Conservation (phyloP, 2,888 invertebrate genomes). For the Drosophila mimetica region DNA sequence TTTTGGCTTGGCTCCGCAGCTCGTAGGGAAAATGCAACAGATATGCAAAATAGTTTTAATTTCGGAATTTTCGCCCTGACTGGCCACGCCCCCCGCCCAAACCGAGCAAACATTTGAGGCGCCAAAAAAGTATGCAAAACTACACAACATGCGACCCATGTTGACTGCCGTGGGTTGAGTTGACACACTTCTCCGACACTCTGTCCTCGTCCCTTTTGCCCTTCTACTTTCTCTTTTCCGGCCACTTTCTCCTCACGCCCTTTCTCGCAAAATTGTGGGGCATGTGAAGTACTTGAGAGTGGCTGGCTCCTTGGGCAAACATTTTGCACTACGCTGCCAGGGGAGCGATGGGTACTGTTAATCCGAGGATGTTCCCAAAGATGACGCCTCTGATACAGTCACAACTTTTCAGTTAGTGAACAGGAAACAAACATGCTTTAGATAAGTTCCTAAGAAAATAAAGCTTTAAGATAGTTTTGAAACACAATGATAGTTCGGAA, state of each 20-base stretch:
- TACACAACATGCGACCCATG: constrained; percentile 35
- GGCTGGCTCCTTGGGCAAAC: constrained; percentile 54
- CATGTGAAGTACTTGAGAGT: constrained; percentile 56
- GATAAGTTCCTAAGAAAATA: not conserved
- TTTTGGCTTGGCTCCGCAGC: constrained; percentile 43
- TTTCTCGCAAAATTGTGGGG: constrained; percentile 26
- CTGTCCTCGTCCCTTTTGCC: not conserved
- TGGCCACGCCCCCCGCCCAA: constrained; percentile 8
- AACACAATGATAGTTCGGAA: no score
- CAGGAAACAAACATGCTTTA: not conserved
- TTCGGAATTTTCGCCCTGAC: constrained; percentile 9
- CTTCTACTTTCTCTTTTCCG: not conserved
- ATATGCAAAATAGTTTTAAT: constrained; percentile 61
- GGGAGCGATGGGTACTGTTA: constrained; percentile 18
- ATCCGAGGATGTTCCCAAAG: constrained; percentile 32
- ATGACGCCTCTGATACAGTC: not conserved
- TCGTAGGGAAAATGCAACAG: constrained; percentile 52
- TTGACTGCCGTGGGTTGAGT: constrained; percentile 54
- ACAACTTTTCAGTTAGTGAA: not conserved
- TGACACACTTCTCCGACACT: constrained; percentile 57
- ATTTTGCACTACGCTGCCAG: constrained; percentile 49
- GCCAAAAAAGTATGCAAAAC: constrained; percentile 56
- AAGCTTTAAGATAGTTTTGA: not conserved
- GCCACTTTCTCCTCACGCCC: not conserved
- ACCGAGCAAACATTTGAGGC: constrained; percentile 54